Percentiles rank a stretch among this genome's conserved stretches.
These are phyloP conservation scores for Hestina assimilis DNA, from an alignment of 1,140 invertebrate genomes.

Conservation along the genomic window DNA sequence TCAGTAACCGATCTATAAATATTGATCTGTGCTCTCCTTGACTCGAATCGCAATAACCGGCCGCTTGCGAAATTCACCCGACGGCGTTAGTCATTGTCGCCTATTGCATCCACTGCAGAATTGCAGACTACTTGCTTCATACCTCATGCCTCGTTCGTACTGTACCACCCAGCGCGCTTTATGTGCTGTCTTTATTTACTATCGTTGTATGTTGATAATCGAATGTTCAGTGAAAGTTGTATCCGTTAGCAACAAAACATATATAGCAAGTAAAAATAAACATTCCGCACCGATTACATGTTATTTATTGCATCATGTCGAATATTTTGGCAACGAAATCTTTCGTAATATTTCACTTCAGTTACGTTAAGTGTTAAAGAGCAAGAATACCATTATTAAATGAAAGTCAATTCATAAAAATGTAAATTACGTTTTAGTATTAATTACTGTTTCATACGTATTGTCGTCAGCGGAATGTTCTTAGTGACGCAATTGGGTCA, in stretches of 20 bases:
- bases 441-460: conserved; percentile 29
- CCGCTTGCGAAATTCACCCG: conserved; percentile 62
- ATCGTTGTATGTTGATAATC: neutral
- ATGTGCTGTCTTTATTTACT: conserved; percentile 22
- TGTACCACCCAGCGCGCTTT: conserved; percentile 26
- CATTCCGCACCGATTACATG: neutral
- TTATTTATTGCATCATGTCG: neutral
- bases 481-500: conserved; percentile 63
- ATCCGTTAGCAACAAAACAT: conserved; percentile 4
- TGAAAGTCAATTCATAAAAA: neutral
- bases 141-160: conserved; percentile 4
- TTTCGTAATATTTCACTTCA: too few species aligned
- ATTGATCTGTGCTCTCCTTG: conserved; percentile 65
- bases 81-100: conserved; percentile 66
- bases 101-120: conserved; percentile 50
- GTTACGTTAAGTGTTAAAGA: neutral
- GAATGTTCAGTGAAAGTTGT: conserved; percentile 15
- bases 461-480: conserved; percentile 58
- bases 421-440: neutral
- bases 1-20: conserved; percentile 56
- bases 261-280: neutral
- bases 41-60: conserved; percentile 60
- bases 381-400: neutral
- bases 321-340: neutral
- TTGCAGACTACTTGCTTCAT: conserved; percentile 37